Evolutionary conservation across 2,113 vertebrate genomes (phyloP), one percentile per base, ranked within the genome.

Genomic region (Dicaeum eximium): DNA sequence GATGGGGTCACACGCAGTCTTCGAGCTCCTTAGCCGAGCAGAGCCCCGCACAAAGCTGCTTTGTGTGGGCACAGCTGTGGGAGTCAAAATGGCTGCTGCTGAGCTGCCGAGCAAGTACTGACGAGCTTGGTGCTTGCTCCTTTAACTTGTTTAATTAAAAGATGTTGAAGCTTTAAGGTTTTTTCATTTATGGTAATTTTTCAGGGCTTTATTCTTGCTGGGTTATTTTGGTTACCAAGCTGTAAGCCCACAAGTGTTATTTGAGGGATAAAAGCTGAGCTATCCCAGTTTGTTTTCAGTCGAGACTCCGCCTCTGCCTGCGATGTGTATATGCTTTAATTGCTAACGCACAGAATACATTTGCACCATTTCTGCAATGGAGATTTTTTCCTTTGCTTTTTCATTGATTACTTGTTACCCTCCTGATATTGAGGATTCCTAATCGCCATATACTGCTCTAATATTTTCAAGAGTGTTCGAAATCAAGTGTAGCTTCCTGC

Each of bases 1-100:
- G 45, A 37, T 57, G 48, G 37, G 51, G 42, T 90, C 72, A 50
- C 35, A 14, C n/a, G 4, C 12, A 57, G 60, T 13, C 10, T 9
- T n/a, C 0, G 14, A 60, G 73, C 61, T 75, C 25, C 33, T 69
- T 25, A 25, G 38, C 30, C 4, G 2, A 25, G 33, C 35, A 5
- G 1, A 14, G 67, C 80, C 21, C 19, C 5, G 37, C 72, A 81
- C 72, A 93, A n/a, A 71, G 77, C 79, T 67, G 67, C 69, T 86
- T 83, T 94, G 88, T 95, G 75, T 73, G 51, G 28, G 18, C 31
- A 5, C 51, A 70, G 82, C 85, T 94, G 67, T 35, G 87, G 40
- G 44, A 88, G 69, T 74, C 56, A 94, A 97, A 97, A 97, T 97
- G 96, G 95, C 96, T 90, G 93, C 96, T 86, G 60, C 10, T 5